These are phyloP conservation scores for Meloe dianella DNA, from an alignment of 2,888 invertebrate genomes.

Conservation along the genomic window DNA sequence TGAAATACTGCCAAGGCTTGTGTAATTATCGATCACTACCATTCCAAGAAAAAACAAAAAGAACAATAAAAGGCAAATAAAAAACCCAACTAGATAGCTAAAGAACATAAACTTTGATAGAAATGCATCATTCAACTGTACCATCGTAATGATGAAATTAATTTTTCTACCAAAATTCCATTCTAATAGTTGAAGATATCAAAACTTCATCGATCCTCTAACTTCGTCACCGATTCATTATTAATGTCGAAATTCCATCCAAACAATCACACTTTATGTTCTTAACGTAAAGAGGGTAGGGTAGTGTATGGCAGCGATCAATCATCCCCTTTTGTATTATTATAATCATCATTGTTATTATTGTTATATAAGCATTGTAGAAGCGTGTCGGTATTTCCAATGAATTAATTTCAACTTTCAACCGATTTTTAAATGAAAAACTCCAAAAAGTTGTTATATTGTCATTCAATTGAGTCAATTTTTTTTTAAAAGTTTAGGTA, in stretches of 20 bases:
- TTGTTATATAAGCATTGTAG: neutral
- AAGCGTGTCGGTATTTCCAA: neutral
- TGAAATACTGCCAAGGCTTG: neutral
- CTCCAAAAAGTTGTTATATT: neutral
- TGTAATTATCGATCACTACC: neutral
- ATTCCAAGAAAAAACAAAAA: no score
- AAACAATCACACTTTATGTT: slow-evolving; percentile 5
- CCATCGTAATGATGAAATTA: no score
- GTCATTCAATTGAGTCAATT: neutral
- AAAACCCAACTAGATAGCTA: no score
- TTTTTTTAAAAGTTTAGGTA: no score
- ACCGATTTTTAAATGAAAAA: neutral
- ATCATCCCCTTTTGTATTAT: slow-evolving; percentile 6
- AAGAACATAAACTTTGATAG: no score
- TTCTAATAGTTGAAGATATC: neutral
- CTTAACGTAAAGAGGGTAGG: neutral
- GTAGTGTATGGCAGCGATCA: neutral
- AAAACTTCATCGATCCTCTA: neutral
- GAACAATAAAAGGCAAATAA: no score
- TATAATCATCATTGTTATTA: neutral
- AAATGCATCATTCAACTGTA: no score
- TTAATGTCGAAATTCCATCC: neutral
- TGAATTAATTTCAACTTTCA: neutral
- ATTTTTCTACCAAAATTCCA: no score
- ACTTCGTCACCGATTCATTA: neutral